Evolutionary conservation across 2,888 invertebrate genomes (phyloP), one percentile per base, ranked within the genome.

Genomic region (Ellobium chinense): DNA sequence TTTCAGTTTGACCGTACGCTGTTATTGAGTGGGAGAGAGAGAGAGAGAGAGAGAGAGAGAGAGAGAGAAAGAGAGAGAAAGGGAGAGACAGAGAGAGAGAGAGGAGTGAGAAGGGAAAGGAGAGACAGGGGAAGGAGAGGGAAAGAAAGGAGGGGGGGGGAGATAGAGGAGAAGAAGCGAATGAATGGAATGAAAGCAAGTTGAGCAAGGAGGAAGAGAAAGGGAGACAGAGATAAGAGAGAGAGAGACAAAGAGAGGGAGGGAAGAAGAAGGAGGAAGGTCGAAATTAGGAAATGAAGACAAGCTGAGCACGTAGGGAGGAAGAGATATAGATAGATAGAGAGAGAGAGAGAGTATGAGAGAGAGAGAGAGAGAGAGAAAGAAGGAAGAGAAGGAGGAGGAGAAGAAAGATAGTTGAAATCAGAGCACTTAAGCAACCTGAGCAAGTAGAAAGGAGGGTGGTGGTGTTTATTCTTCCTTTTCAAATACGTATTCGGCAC

Each of bases 331-430:
- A 65, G 76, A 76, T 36, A n/a, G 65, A 76, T n/a, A 39, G 39
- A 66, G 5, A 58, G 37, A 70, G 24, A 76, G 66, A 66, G 31
- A 66, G 66, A 31, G n/a, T n/a, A n/a, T n/a, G n/a, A 46, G 46
- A 46, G 46, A 46, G 46, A 46, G 46, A 46, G 46, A 46, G 46
- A 46, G 46, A 46, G 46, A 46, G 46, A 9, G 46, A 46, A 46
- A 46, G 9, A 46, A 46, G 7, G 18, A 46, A 46, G 18, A 12
- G 46, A 46, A 46, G 18, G 46, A 46, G 46, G 46, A 66, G 54
- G 21, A 36, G 21, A 36, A 37, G 54, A n/a, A n/a, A n/a, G n/a
- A n/a, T n/a, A n/a, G n/a, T n/a, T n/a, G n/a, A n/a, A n/a, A n/a
- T n/a, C n/a, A n/a, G n/a, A n/a, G n/a, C n/a, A n/a, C n/a, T n/a